phyloP scores from a whole-genome alignment of 1,140 invertebrate genomes.

The Hyphantria cunea region DNA sequence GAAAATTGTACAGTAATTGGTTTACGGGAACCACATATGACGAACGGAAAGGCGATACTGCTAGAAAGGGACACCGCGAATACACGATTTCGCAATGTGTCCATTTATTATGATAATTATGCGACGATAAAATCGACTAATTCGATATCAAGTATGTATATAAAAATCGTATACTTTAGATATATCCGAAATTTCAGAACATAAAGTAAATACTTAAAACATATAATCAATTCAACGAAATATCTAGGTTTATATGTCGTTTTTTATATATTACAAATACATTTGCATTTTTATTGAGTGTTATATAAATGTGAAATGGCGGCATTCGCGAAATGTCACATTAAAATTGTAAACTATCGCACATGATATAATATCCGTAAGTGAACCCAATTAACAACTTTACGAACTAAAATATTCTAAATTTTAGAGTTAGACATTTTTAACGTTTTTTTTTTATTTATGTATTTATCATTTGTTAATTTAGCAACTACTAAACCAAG shows the following conservation, averaged over 20 bases:
- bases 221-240: constrained; percentile 12
- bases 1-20: constrained; percentile 62
- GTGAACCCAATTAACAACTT: neutral
- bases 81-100: constrained; percentile 63
- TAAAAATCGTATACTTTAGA: no score
- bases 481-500: no score
- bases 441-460: neutral
- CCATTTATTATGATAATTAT: constrained; percentile 71
- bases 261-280: constrained; percentile 1
- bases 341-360: neutral
- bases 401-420: neutral
- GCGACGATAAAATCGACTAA: constrained; percentile 59
- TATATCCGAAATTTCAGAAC: no score
- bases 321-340: constrained; percentile 5
- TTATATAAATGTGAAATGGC: constrained; percentile 10
- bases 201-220: neutral
- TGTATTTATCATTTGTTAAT: neutral
- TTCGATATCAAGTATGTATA: constrained; percentile 35
- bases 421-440: neutral
- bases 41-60: constrained; percentile 43
- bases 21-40: constrained; percentile 61
- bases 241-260: constrained; percentile 6
- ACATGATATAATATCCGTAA: constrained; percentile 6
- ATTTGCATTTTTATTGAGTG: constrained; percentile 23
- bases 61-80: constrained; percentile 49